Evolutionary conservation across 1,140 invertebrate genomes (phyloP).

Genomic region (Laodelphax striatellus): DNA sequence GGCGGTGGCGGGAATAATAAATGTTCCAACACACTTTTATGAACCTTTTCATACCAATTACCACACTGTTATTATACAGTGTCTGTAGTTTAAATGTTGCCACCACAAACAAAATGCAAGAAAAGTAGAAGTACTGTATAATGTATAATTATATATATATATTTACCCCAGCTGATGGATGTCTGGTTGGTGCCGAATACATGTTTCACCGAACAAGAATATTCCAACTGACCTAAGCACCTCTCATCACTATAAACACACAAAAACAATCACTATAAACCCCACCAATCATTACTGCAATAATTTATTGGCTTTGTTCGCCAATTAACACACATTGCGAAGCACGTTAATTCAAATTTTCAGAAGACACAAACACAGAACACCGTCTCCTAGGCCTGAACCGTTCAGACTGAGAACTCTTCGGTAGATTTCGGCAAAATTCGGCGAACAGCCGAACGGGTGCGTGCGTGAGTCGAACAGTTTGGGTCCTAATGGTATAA

Average conservation of each 20-base stretch:
- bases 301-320: not conserved
- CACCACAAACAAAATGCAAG: too few relatives aligned
- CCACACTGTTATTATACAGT: too few relatives aligned
- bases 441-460: not conserved
- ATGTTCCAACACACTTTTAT: too few relatives aligned
- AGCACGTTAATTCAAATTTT: slow-evolving; percentile 1
- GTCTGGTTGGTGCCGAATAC: slow-evolving; percentile 12
- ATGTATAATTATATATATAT: too few relatives aligned
- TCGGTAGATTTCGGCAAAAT: not conserved
- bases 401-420: not conserved
- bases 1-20: too few relatives aligned
- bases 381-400: not conserved
- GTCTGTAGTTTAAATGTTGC: too few relatives aligned
- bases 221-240: not conserved
- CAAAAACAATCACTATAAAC: not conserved
- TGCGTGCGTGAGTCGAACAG: not conserved
- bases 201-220: not conserved
- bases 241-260: slow-evolving; percentile 1
- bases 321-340: not conserved
- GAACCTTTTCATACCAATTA: too few relatives aligned
- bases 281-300: not conserved
- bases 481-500: slow-evolving; percentile 12
- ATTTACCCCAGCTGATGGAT: slow-evolving; percentile 9
- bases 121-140: too few relatives aligned
- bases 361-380: not conserved